A percentile compares a stretch with the other conserved stretches of the same genome.
Conservation (phyloP, 2,113 vertebrate genomes). For the Eurypyga helias region DNA sequence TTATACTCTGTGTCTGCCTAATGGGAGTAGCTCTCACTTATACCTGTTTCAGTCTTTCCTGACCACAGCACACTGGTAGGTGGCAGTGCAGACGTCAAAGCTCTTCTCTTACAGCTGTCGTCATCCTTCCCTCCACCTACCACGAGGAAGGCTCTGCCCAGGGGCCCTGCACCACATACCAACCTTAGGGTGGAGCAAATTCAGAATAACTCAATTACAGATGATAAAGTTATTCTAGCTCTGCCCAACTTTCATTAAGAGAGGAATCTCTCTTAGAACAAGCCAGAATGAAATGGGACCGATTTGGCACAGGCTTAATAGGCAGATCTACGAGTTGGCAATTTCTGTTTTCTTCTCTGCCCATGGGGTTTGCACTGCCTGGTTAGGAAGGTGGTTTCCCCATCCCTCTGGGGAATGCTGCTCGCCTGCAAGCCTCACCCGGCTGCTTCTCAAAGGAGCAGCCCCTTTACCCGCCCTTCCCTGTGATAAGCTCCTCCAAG, state of each 20-base stretch:
- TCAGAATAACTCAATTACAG: slow-evolving; percentile 7
- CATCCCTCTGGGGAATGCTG: background rate
- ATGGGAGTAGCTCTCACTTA: background rate
- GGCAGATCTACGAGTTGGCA: background rate
- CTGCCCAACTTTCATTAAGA: slow-evolving; percentile 12
- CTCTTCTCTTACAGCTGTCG: background rate
- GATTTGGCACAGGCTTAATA: background rate
- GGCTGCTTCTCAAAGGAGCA: background rate
- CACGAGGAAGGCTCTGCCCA: background rate
- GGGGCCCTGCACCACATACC: background rate
- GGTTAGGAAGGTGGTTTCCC: background rate
- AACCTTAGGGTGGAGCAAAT: slow-evolving; percentile 1
- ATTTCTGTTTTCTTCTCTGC: background rate
- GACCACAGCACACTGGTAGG: background rate
- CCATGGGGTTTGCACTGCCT: background rate
- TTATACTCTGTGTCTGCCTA: background rate
- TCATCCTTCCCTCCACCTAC: background rate
- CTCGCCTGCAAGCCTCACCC: background rate
- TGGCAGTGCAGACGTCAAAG: background rate
- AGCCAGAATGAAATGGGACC: background rate
- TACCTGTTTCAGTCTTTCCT: background rate
- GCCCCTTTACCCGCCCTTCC: background rate
- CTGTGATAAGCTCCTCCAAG: background rate
- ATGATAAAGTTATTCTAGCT: background rate
- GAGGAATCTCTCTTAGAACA: slow-evolving; percentile 21